phyloP scores from a whole-genome alignment of 2,797 vertebrate species.

The Sus cebifrons region DNA sequence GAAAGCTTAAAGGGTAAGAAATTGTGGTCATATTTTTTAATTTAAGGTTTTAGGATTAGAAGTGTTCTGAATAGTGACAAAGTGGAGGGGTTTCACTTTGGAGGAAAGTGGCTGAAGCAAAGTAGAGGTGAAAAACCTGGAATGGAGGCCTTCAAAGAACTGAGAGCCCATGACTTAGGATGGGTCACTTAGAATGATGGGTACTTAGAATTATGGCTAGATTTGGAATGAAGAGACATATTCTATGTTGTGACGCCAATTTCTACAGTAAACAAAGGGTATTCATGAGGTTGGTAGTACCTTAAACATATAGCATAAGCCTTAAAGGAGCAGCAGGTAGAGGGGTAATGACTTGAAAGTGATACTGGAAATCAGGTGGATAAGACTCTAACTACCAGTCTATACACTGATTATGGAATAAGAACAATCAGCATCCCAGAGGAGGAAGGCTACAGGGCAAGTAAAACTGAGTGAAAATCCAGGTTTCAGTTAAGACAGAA shows the following conservation, averaged over 20 bases:
- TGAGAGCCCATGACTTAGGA: not conserved
- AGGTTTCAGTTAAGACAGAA: not conserved
- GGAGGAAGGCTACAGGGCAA: not conserved
- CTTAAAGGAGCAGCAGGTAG: not conserved
- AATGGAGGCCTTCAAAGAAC: not conserved
- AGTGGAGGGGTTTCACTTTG: not conserved
- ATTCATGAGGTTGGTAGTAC: not conserved
- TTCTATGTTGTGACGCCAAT: not conserved
- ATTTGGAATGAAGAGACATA: not conserved
- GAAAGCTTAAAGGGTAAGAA: not conserved
- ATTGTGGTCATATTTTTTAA: not conserved
- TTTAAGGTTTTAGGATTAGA: not conserved
- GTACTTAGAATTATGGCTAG: not conserved
- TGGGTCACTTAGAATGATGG: not conserved
- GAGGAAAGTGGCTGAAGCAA: not conserved
- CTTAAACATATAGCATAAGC: not conserved
- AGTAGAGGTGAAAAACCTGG: not conserved
- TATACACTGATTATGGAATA: not conserved
- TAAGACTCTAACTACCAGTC: not conserved
- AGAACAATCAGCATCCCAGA: not conserved
- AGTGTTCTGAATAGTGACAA: not conserved
- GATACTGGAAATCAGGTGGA: not conserved
- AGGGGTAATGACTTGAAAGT: not conserved
- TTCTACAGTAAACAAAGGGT: not conserved
- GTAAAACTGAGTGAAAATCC: not conserved